Conservation (phyloP, 2,113 vertebrate species). For the Stegostoma tigrinum region DNA sequence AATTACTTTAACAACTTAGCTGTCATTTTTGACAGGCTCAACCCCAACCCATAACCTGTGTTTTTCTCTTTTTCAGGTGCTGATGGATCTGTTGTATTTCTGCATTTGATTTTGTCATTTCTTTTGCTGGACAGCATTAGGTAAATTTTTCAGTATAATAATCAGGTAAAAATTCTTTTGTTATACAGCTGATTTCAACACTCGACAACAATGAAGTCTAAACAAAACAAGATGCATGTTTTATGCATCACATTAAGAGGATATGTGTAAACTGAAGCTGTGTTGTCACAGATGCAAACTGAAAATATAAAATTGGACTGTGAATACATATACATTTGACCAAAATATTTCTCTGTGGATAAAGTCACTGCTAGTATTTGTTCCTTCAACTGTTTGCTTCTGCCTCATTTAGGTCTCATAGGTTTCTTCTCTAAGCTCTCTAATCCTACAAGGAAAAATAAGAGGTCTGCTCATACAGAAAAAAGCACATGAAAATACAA, state of each 20-base stretch:
- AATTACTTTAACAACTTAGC: constrained; percentile 20
- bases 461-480: not conserved
- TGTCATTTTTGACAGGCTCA: not conserved
- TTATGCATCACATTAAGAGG: too few species aligned
- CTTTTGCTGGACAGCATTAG: not conserved
- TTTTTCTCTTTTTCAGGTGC: not conserved
- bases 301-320: not conserved
- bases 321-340: not conserved
- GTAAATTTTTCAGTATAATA: not conserved
- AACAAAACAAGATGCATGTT: not conserved
- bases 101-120: not conserved
- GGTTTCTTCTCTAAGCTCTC: not conserved
- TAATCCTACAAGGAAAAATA: not conserved
- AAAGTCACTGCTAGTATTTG: not conserved
- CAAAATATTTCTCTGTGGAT: not conserved
- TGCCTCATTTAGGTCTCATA: constrained; percentile 5
- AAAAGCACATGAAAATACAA: constrained; percentile 11
- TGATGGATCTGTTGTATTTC: not conserved
- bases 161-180: not conserved
- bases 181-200: not conserved
- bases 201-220: not conserved
- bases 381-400: not conserved
- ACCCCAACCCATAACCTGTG: not conserved
- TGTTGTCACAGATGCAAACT: not conserved
- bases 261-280: too few species aligned